Conservation (phyloP, 1,140 invertebrate species). For the Aporrectodea caliginosa region DNA sequence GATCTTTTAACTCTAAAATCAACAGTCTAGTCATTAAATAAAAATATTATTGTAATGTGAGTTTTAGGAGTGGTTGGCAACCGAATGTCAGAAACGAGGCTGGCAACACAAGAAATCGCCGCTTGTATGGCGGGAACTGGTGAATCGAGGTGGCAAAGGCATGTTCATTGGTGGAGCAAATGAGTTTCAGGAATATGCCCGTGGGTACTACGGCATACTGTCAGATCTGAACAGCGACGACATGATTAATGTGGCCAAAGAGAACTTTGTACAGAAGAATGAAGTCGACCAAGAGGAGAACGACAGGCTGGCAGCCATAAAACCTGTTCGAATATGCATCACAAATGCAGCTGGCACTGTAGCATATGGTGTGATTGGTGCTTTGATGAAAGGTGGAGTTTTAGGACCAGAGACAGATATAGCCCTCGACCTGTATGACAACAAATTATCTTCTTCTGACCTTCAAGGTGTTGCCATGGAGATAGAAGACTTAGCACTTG, state of each 20-base stretch:
- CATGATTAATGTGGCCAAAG: slow-evolving; percentile 45
- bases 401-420: slow-evolving; percentile 45
- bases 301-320: slow-evolving; percentile 37
- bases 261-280: slow-evolving; percentile 46
- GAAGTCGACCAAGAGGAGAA: slow-evolving; percentile 45
- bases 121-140: slow-evolving; percentile 56
- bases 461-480: slow-evolving; percentile 48
- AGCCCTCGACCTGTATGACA: slow-evolving; percentile 33
- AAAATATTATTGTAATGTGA: background rate
- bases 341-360: slow-evolving; percentile 44
- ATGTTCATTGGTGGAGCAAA: slow-evolving; percentile 55
- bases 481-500: slow-evolving; percentile 44
- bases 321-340: slow-evolving; percentile 50
- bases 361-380: slow-evolving; percentile 42
- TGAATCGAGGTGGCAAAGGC: slow-evolving; percentile 55
- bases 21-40: background rate
- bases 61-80: slow-evolving; percentile 47
- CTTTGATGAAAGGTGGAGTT: slow-evolving; percentile 45
- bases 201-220: slow-evolving; percentile 51
- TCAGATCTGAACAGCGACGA: slow-evolving; percentile 48
- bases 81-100: slow-evolving; percentile 44
- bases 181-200: slow-evolving; percentile 56
- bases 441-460: slow-evolving; percentile 33
- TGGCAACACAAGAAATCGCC: slow-evolving; percentile 52
- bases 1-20: background rate